phyloP scores from a whole-genome alignment of 2,888 invertebrate species.

The Nipponacmea schrenckii region DNA sequence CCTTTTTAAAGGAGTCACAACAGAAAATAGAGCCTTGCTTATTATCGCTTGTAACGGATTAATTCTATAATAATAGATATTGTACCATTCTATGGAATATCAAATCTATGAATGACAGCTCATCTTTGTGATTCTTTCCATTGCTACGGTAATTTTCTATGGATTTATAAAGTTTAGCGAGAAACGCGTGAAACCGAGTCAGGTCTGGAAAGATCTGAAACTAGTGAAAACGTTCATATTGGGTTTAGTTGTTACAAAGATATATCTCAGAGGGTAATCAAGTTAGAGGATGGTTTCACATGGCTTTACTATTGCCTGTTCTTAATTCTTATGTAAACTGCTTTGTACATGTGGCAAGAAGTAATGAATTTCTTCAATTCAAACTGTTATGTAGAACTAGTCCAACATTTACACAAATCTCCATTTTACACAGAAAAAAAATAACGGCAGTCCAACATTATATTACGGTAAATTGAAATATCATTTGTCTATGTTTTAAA shows the following conservation, averaged over 20 bases:
- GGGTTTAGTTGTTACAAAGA: too few species aligned
- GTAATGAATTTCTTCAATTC: conserved; percentile 20
- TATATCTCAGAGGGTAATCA: too few species aligned
- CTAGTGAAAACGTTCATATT: conserved; percentile 25
- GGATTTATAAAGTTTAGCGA: not conserved
- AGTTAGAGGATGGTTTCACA: conserved; percentile 6
- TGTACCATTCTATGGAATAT: conserved; percentile 20
- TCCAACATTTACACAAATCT: too few species aligned
- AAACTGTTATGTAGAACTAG: conserved; percentile 10
- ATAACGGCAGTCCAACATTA: too few species aligned
- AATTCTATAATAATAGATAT: conserved; percentile 15
- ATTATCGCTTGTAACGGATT: conserved; percentile 21
- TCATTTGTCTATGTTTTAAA: too few species aligned
- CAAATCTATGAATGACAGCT: conserved; percentile 22
- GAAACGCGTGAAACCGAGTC: not conserved
- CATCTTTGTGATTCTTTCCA: conserved; percentile 19
- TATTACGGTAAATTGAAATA: too few species aligned
- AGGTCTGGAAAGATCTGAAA: conserved; percentile 15
- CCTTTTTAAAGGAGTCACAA: conserved; percentile 15
- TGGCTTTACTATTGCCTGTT: conserved; percentile 20
- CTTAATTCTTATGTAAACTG: conserved; percentile 31
- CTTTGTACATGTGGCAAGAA: conserved; percentile 24
- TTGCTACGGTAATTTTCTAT: not conserved
- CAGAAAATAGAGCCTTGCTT: conserved; percentile 13
- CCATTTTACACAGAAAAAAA: too few species aligned